phyloP scores from a whole-genome alignment of 2,888 invertebrate genomes.

The Dynastes grantii region DNA sequence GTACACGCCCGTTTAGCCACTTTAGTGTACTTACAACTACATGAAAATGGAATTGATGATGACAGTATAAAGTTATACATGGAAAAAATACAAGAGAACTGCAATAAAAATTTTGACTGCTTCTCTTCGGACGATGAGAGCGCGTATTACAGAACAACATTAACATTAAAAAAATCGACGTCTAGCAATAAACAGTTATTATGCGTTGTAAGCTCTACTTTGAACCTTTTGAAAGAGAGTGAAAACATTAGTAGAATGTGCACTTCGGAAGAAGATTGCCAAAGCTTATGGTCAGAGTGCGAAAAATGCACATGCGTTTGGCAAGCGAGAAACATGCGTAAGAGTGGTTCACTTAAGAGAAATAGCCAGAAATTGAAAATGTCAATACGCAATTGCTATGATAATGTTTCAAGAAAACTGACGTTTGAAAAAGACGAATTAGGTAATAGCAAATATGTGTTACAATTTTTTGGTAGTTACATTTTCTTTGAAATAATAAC shows the following conservation, averaged over 20 bases:
- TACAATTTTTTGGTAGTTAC: no score
- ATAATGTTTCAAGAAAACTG: slow-evolving; percentile 67
- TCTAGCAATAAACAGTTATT: slow-evolving; percentile 68
- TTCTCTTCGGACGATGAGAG: slow-evolving; percentile 76
- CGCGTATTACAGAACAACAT: slow-evolving; percentile 26
- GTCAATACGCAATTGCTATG: slow-evolving; percentile 61
- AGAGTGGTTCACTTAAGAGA: slow-evolving; percentile 73
- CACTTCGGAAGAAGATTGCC: slow-evolving; percentile 75
- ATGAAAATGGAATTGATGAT: slow-evolving; percentile 48
- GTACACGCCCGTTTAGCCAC: slow-evolving; percentile 79
- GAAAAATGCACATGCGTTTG: slow-evolving; percentile 78
- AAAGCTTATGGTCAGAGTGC: slow-evolving; percentile 74
- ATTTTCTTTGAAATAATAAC: no score
- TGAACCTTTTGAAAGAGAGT: slow-evolving; percentile 64
- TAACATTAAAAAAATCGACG: slow-evolving; percentile 51
- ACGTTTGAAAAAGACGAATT: slow-evolving; percentile 71
- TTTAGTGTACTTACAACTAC: slow-evolving; percentile 71
- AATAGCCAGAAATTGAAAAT: slow-evolving; percentile 64
- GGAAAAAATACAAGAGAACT: slow-evolving; percentile 59
- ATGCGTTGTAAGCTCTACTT: slow-evolving; percentile 69
- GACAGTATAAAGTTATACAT: slow-evolving; percentile 52
- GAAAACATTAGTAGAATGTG: slow-evolving; percentile 71
- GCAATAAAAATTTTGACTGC: slow-evolving; percentile 69
- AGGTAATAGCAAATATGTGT: slow-evolving; percentile 45
- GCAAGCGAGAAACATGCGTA: slow-evolving; percentile 73